A percentile compares a stretch with the other conserved stretches of the same genome.
These are phyloP conservation scores for Dendrolimus houi DNA, from an alignment of 2,888 invertebrate species.

Conservation along the genomic window DNA sequence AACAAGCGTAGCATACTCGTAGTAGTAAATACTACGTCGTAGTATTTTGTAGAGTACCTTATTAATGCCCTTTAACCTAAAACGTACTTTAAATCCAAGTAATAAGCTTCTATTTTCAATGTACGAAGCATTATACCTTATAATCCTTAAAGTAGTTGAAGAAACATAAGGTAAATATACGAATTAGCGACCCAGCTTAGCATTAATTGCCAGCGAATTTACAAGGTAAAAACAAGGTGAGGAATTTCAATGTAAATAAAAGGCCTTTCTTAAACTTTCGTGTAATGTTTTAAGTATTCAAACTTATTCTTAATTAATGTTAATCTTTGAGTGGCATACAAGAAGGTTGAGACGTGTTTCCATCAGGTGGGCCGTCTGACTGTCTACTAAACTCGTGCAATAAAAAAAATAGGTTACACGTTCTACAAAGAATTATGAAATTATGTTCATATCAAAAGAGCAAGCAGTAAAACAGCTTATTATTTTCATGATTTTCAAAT, in stretches of 20 bases:
- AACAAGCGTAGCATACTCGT: too few species aligned
- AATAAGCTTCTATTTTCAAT: not conserved
- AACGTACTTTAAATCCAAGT: not conserved
- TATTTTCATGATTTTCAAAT: too few species aligned
- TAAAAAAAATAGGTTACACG: too few species aligned
- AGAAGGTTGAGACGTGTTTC: too few species aligned
- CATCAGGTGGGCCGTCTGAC: too few species aligned
- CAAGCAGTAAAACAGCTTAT: too few species aligned
- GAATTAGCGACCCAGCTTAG: conserved; percentile 4
- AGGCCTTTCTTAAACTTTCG: not conserved
- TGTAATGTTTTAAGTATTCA: too few species aligned
- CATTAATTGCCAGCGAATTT: not conserved
- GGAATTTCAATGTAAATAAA: not conserved
- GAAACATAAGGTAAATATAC: conserved; percentile 7
- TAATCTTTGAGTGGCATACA: too few species aligned
- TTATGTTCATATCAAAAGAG: too few species aligned
- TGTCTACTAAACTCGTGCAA: too few species aligned
- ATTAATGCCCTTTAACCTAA: not conserved
- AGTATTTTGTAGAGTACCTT: not conserved
- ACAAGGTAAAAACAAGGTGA: not conserved
- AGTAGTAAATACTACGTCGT: not conserved
- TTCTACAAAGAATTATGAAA: too few species aligned
- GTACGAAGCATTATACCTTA: not conserved
- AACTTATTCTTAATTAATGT: too few species aligned
- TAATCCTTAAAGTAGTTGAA: conserved; percentile 1